These are phyloP conservation scores for Drosophila chauvacae DNA, from an alignment of 1,140 invertebrate genomes.

Conservation along the genomic window DNA sequence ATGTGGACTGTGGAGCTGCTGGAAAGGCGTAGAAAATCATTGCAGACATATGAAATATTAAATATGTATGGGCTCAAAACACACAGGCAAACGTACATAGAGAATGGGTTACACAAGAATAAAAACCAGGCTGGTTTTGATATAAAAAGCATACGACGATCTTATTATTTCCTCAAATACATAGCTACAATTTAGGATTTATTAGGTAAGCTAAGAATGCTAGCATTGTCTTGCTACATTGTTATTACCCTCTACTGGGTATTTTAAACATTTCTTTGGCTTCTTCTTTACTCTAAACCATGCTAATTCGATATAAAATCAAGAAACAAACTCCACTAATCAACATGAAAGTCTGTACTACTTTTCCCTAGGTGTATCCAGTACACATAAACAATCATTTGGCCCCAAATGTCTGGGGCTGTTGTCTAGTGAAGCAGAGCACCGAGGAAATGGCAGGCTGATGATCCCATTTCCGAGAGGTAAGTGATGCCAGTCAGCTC, in stretches of 20 bases:
- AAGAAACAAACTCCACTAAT: too few relatives aligned
- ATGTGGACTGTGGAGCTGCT: conserved; percentile 23
- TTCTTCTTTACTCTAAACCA: too few relatives aligned
- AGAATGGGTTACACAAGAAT: not conserved
- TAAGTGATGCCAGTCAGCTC: conserved; percentile 82
- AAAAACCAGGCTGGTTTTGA: not conserved
- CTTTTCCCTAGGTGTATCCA: conserved; percentile 11
- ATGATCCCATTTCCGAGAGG: conserved; percentile 84
- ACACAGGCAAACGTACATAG: conserved; percentile 25
- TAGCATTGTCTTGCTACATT: not conserved
- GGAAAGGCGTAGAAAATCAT: conserved; percentile 73
- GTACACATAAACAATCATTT: conserved; percentile 79
- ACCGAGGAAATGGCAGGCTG: conserved; percentile 82
- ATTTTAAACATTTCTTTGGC: too few relatives aligned
- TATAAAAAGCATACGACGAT: too few relatives aligned
- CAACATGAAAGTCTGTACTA: not conserved
- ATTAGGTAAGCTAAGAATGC: not conserved
- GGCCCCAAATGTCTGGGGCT: conserved; percentile 64
- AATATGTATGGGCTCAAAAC: conserved; percentile 70
- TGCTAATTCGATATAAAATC: not conserved
- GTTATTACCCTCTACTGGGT: too few relatives aligned
- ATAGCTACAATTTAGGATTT: too few relatives aligned
- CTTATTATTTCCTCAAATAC: too few relatives aligned
- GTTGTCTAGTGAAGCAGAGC: conserved; percentile 74
- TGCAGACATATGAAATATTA: conserved; percentile 84